These are phyloP conservation scores for Leptinotarsa juncta DNA, from an alignment of 2,888 invertebrate species.

Conservation along the genomic window DNA sequence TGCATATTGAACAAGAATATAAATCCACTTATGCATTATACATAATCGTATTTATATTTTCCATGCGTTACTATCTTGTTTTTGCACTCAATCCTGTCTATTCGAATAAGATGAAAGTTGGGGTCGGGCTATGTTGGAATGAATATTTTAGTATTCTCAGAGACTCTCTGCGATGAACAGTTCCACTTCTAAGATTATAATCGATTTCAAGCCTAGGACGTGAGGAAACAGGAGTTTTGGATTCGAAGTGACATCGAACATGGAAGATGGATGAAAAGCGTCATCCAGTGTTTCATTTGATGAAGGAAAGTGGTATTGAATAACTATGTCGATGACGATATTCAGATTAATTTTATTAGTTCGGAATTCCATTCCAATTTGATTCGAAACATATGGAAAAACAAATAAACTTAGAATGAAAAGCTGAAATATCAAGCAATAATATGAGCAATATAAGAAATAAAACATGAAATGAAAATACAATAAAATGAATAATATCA, in stretches of 20 bases:
- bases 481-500: no score
- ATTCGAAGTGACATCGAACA: neutral
- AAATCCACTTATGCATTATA: neutral
- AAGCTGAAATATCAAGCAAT: no score
- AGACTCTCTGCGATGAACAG: neutral
- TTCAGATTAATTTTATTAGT: no score
- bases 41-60: slow-evolving; percentile 5
- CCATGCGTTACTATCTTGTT: slow-evolving; percentile 1
- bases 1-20: neutral
- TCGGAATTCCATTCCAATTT: no score
- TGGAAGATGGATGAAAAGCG: neutral
- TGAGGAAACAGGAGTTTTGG: neutral
- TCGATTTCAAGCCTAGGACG: slow-evolving; percentile 4
- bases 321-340: no score
- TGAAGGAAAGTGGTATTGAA: no score
- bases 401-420: no score
- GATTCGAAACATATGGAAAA: no score
- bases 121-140: slow-evolving; percentile 11
- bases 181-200: slow-evolving; percentile 4
- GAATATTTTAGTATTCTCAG: slow-evolving; percentile 10
- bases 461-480: no score
- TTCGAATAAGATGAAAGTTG: slow-evolving; percentile 10
- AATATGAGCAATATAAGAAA: no score
- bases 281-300: neutral
- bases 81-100: slow-evolving; percentile 8